phyloP scores from a whole-genome alignment of 1,140 invertebrate genomes.

The Lerema accius region DNA sequence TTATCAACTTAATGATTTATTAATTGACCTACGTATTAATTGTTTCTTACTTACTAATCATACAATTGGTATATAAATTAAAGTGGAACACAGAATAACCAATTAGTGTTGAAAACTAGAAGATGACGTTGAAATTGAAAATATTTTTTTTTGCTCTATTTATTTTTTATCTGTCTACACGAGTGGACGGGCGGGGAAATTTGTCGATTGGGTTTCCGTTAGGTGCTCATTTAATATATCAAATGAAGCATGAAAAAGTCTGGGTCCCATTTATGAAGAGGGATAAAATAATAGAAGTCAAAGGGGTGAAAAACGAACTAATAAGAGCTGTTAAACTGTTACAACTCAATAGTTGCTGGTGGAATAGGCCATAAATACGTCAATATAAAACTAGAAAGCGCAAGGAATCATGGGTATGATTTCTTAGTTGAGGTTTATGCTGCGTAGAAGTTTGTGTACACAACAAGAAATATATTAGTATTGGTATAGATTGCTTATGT shows the following conservation, averaged over 20 bases:
- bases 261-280: slow-evolving; percentile 16
- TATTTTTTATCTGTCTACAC: slow-evolving; percentile 33
- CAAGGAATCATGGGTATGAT: slow-evolving; percentile 57
- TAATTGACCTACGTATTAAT: too few relatives aligned
- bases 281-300: slow-evolving; percentile 14
- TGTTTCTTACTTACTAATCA: too few relatives aligned
- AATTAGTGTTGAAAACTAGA: background rate
- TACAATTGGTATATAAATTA: too few relatives aligned
- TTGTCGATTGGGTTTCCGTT: slow-evolving; percentile 21
- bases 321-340: slow-evolving; percentile 54
- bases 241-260: slow-evolving; percentile 18
- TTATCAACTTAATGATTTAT: too few relatives aligned
- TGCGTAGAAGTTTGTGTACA: slow-evolving; percentile 14
- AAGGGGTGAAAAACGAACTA: slow-evolving; percentile 32
- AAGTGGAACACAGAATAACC: too few relatives aligned
- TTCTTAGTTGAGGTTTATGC: slow-evolving; percentile 43
- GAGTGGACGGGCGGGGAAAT: slow-evolving; percentile 24
- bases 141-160: slow-evolving; percentile 20
- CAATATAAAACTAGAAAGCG: slow-evolving; percentile 62
- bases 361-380: slow-evolving; percentile 62
- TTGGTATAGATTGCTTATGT: too few relatives aligned
- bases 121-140: slow-evolving; percentile 13
- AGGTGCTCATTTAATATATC: slow-evolving; percentile 24
- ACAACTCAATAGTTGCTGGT: slow-evolving; percentile 52
- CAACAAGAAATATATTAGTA: too few relatives aligned